Evolutionary conservation across 1,140 invertebrate species (phyloP), one percentile per base, ranked within the genome.

Genomic region (Himalopsyche phryganea): DNA sequence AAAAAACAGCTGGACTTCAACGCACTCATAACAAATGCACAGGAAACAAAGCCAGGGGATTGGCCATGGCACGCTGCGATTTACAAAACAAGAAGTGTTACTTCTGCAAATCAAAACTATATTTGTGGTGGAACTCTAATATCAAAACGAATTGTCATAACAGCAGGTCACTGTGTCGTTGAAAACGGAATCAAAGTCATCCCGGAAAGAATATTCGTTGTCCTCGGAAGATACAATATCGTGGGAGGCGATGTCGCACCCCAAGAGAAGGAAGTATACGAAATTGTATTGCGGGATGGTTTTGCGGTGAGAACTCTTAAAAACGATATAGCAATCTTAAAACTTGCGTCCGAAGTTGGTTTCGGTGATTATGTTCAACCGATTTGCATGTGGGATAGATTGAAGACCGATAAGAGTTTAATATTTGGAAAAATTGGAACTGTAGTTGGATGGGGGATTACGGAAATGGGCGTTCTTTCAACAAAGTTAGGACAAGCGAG

Each of bases 111-210:
- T 5, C 23, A 28, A 28, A 5, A 3, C 9, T 28, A 28, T 28
- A 28, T 28, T 28, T 40, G 38, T 40, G 38, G 38, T 5, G 38
- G 38, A n/a, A 13, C 38, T n/a, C 38, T 40, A 3, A 40, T 40
- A n/a, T 13, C n/a, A 4, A 40, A 40, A 40, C 4, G 38, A 40
- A 3, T 13, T 40, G 38, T 40, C 38, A 5, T 40, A 4, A 40
- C 38, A 5, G 38, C 38, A 4, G 73, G 68, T 2, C 73, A 76
- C 49, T 76, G 73, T 50, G 41, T 73, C 17, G 65, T 62, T 5
- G 58, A 65, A 40, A 62, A 63, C 15, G 65, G 61, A 6, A 38
- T 46, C 6, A 35, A 60, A 28, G 42, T 68, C 13, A 60, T 65
- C 10, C 48, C 68, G 6, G 49, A 64, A 10, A 65, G 52, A 35